These are phyloP conservation scores for Donacobius atricapilla DNA, from an alignment of 2,113 vertebrate genomes.

Conservation along the genomic window DNA sequence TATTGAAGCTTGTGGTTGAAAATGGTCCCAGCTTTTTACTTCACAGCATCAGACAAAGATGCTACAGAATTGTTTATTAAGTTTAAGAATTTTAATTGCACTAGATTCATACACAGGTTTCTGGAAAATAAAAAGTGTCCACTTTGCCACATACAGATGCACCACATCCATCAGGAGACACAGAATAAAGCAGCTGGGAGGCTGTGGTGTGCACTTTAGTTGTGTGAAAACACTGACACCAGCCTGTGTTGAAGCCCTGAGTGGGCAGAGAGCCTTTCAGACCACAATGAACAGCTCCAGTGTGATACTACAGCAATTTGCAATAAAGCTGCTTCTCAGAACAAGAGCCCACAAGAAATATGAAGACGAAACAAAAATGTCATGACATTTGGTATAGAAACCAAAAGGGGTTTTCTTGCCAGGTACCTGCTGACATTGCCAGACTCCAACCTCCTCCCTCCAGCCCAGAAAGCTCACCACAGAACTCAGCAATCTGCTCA, in stretches of 20 bases:
- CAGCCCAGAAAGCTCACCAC: conserved; percentile 7
- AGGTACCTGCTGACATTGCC: conserved; percentile 45
- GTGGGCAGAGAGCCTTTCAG: not conserved
- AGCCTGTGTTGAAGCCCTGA: not conserved
- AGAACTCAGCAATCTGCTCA: conserved; percentile 66
- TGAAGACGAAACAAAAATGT: conserved; percentile 1
- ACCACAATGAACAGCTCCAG: not conserved
- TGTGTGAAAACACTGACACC: not conserved
- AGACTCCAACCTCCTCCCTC: conserved; percentile 17
- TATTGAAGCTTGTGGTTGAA: not conserved
- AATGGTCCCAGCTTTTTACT: not conserved
- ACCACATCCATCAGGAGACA: not conserved
- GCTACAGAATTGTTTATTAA: not conserved
- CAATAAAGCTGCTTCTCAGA: not conserved
- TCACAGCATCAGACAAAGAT: not conserved
- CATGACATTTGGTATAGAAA: conserved; percentile 52
- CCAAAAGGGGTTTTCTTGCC: not conserved
- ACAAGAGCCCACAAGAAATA: not conserved
- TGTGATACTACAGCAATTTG: not conserved
- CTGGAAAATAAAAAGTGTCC: not conserved
- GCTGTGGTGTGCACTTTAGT: fast-evolving
- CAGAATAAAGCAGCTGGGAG: not conserved
- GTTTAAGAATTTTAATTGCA: not conserved
- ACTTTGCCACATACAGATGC: not conserved
- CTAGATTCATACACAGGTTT: not conserved